phyloP scores from a whole-genome alignment of 37 sponge, comb jelly and placozoan species.

The Chondrilla cf. caribensis region DNA sequence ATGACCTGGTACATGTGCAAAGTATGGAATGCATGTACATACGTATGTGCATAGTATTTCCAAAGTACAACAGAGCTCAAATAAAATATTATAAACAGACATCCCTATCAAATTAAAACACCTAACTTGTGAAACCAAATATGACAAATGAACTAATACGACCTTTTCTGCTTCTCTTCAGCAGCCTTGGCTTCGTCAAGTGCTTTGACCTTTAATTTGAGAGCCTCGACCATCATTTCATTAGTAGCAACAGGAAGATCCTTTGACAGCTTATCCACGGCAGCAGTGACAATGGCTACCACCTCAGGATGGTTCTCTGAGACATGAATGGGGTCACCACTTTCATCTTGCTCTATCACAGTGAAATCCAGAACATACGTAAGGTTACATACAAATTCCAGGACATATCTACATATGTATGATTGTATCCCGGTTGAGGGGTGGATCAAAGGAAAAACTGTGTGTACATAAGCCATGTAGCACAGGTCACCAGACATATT shows the following conservation, averaged over 20 bases:
- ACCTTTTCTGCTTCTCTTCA: slow-evolving; percentile 29
- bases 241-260: slow-evolving; percentile 26
- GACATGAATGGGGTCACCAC: slow-evolving; percentile 13
- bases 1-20: too few species aligned
- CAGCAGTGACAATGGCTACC: slow-evolving; percentile 51
- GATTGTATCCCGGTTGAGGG: too few species aligned
- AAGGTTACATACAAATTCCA: too few species aligned
- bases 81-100: too few species aligned
- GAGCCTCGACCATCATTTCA: slow-evolving; percentile 75
- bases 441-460: too few species aligned
- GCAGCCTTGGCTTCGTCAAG: slow-evolving; percentile 58
- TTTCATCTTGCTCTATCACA: background rate
- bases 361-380: background rate
- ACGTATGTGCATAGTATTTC: slow-evolving; percentile 9
- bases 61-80: slow-evolving; percentile 11
- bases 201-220: slow-evolving; percentile 16
- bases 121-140: too few species aligned
- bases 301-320: slow-evolving; percentile 72
- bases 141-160: too few species aligned
- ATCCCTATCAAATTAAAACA: background rate
- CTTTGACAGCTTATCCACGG: slow-evolving; percentile 33
- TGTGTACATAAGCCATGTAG: too few species aligned
- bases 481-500: too few species aligned
- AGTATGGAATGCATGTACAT: too few species aligned
- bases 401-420: too few species aligned